These are phyloP conservation scores for Melanostoma mellinum DNA, from an alignment of 2,888 invertebrate genomes.

Conservation along the genomic window DNA sequence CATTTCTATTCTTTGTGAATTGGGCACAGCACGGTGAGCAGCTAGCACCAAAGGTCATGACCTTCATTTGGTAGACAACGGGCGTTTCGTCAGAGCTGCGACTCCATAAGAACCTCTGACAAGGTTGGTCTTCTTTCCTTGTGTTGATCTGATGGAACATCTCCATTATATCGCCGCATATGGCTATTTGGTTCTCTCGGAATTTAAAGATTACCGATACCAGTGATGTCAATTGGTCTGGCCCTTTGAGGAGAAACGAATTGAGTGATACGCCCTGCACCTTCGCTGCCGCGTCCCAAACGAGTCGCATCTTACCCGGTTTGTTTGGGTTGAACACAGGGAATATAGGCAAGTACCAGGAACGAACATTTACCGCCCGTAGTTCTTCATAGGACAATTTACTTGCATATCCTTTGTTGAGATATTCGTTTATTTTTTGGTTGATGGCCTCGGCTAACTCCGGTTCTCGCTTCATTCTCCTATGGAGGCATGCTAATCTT, in stretches of 20 bases:
- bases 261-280: not conserved
- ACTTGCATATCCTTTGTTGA: constrained; percentile 6
- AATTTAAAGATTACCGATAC: not conserved
- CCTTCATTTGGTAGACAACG: no score
- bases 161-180: not conserved
- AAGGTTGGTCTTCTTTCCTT: not conserved
- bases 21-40: not conserved
- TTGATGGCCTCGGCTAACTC: not conserved
- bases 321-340: not conserved
- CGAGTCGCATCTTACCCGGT: constrained; percentile 1
- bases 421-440: not conserved
- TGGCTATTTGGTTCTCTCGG: not conserved
- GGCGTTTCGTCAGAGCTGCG: no score
- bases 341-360: not conserved
- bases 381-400: constrained; percentile 2
- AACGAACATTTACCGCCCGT: not conserved
- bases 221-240: not conserved
- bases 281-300: constrained; percentile 14
- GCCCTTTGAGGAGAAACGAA: not conserved
- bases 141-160: not conserved
- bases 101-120: no score
- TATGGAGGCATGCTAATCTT: constrained; percentile 4
- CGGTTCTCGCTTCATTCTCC: not conserved
- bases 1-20: no score
- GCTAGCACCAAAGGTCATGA: no score